Base-by-base conservation (phyloP, 35 echinoderm and acorn worm species). In the Heliocidaris tuberculata region DNA sequence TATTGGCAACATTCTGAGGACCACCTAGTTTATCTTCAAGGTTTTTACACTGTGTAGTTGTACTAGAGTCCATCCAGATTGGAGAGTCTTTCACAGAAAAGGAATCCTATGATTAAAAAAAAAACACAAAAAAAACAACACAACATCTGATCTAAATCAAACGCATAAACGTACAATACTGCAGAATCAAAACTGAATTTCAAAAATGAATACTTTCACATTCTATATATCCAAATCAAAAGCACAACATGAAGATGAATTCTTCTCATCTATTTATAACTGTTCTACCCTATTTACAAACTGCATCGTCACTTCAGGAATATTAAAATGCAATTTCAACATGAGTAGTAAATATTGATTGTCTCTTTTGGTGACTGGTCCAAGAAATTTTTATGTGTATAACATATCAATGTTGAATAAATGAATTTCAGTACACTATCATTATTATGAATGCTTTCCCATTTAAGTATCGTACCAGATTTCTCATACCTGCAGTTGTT, bases 1-100 rank as follows among this genome's bases (percentile, higher is more conserved):
- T 96, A 92, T 96, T 95, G 15, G 98, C 97, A 31, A 99, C 56
- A 92, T 31, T 92, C 87, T 99, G 98, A 12, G 98, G 90, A 7
- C 98, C 96, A 31, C 98, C 98, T 19, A 97, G 32, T 78, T 42
- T 93, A 86, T 90, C 87, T 85, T 99, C 98, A 86, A 99, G 95
- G 85, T 95, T 85, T 48, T 96, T 65, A 94, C 98, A 99, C 52
- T 99, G 98, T 85, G 92, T 59, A 21, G 96, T 95, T 9, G 98
- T 97, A 91, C 98, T 99, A 16, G 98, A 99, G 90, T 98, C 97
- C 97, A 98, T 98, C 97, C 97, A 98, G 6, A 98, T 95, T 9
- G 97, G 97, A 88, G 97, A 98, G 48, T 98, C 92, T 48, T 93
- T 92, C 32, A 97, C 89, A 95, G 93, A 95, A 88, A 99, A 99